Base-by-base conservation (phyloP, 2,888 invertebrate genomes). In the Ctenicera cuprea region DNA sequence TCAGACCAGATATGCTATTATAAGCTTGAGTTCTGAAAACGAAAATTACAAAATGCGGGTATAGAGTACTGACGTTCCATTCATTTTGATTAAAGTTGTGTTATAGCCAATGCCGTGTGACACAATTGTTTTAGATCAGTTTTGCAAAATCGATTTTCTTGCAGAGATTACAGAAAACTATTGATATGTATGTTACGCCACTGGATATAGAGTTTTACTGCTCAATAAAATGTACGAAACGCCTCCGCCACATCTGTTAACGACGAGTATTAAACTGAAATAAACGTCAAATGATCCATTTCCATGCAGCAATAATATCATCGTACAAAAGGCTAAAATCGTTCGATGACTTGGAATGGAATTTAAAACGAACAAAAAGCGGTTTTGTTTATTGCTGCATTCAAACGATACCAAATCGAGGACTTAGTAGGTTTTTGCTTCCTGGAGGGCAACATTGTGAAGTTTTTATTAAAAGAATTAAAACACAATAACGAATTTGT, bases 181-280 rank as follows among this genome's bases (percentile, higher is more conserved):
- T 26, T 26, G n/a, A n/a, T 26, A 26, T 26, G 3, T 16, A 18
- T 18, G 18, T 2, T 38, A 59, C 20, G 59, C 59, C 59, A 38
- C 38, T 59, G 59, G 57, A 59, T 66, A 26, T n/a, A 57, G 33
- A 48, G 48, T 66, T 71, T 71, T 71, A 71, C 50, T 66, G 50
- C 38, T 9, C 59, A 71, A 66, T 71, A 71, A 71, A 71, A 61
- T 59, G 57, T 65, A 66, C 54, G 26, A 57, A 67, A 18, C 59
- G 65, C 65, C 59, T 66, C 45, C 54, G 59, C 54, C 71, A 41
- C 66, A 65, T 66, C 59, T 71, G 71, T 71, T 71, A 71, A 71
- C 65, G 65, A 66, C 65, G 50, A 37, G 50, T 37, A 61, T 66
- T 71, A 71, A 71, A 71, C 71, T 30, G 26, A 67, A 67, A 67